Conservation (phyloP, 2,888 invertebrate genomes). For the Lagria hirta region DNA sequence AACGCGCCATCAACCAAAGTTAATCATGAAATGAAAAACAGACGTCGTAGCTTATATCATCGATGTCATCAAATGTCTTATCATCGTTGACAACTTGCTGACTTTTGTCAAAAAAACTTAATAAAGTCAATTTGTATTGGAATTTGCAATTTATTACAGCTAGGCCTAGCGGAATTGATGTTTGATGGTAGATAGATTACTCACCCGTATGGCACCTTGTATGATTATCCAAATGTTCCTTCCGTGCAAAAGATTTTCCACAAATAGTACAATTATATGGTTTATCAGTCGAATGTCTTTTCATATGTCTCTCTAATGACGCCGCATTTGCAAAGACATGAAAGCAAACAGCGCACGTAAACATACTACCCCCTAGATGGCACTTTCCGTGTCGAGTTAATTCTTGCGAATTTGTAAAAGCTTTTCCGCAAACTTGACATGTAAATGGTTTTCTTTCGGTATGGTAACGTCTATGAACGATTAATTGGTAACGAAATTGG, state of each 20-base stretch:
- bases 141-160: too few species aligned
- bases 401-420: slow-evolving; percentile 78
- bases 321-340: slow-evolving; percentile 74
- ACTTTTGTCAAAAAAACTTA: too few species aligned
- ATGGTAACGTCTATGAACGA: slow-evolving; percentile 82
- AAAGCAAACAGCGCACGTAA: slow-evolving; percentile 71
- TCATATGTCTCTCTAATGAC: slow-evolving; percentile 74
- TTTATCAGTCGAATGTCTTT: slow-evolving; percentile 79
- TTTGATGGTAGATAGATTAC: too few species aligned
- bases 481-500: slow-evolving; percentile 83
- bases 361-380: slow-evolving; percentile 77
- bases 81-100: too few species aligned
- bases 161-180: too few species aligned
- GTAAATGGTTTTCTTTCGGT: slow-evolving; percentile 84
- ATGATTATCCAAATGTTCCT: slow-evolving; percentile 85
- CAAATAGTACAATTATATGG: slow-evolving; percentile 84
- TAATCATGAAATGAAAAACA: too few species aligned
- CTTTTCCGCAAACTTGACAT: slow-evolving; percentile 77
- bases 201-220: slow-evolving; percentile 78
- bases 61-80: too few species aligned
- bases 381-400: slow-evolving; percentile 81
- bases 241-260: slow-evolving; percentile 83
- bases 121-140: too few species aligned
- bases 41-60: too few species aligned
- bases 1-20: too few species aligned